A percentile compares a stretch with the other conserved stretches of the same genome.
Conservation (phyloP, 2,888 invertebrate genomes). For the Ectemnius lituratus region DNA sequence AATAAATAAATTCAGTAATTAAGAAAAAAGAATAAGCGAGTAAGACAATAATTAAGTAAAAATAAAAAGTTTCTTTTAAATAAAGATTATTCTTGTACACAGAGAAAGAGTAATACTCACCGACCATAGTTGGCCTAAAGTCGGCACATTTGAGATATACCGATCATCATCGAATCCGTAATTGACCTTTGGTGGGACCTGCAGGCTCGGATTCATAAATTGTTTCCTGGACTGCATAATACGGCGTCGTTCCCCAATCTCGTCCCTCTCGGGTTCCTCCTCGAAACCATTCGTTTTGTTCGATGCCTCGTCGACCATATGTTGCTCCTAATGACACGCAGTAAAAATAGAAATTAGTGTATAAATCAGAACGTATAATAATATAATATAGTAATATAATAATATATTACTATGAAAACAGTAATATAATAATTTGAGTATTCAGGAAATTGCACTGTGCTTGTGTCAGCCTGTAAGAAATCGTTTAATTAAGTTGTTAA, state of each 20-base stretch:
- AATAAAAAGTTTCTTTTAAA: no score
- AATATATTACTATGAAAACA: no score
- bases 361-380: not conserved
- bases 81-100: no score
- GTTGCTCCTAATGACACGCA: constrained; percentile 81
- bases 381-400: no score
- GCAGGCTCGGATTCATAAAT: constrained; percentile 62
- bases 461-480: no score
- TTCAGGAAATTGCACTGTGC: no score
- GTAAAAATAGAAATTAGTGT: no score
- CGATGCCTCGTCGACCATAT: constrained; percentile 86
- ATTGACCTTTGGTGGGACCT: constrained; percentile 61
- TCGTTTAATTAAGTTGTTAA: no score
- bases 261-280: constrained; percentile 79
- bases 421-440: no score
- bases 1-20: no score
- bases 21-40: no score
- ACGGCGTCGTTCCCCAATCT: constrained; percentile 49
- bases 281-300: constrained; percentile 82
- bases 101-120: constrained; percentile 56
- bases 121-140: constrained; percentile 64
- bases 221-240: constrained; percentile 57
- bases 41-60: no score
- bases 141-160: constrained; percentile 63
- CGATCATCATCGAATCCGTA: constrained; percentile 63